These are phyloP conservation scores for Pocillopora meandrina DNA, from an alignment of 92 coral and sea anemone species.

Conservation along the genomic window DNA sequence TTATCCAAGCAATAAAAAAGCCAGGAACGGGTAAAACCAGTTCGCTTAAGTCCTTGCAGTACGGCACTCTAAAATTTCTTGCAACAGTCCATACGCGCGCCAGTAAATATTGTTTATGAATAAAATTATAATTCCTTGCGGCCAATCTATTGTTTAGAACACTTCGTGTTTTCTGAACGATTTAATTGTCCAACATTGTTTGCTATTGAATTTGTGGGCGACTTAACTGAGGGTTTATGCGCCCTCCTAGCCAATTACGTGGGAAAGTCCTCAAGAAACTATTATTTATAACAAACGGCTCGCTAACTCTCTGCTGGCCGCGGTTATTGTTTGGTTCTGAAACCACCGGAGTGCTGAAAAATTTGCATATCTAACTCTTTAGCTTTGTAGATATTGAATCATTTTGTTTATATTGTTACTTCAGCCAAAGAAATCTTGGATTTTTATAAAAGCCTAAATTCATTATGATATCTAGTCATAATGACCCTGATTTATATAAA, in stretches of 20 bases:
- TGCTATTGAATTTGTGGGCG: slow-evolving; percentile 29
- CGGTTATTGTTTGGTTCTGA: background rate
- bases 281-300: slow-evolving; percentile 7
- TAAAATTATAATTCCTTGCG: slow-evolving; percentile 21
- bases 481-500: too few species aligned
- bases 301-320: background rate
- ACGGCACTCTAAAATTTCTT: too few species aligned
- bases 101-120: slow-evolving; percentile 39
- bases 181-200: slow-evolving; percentile 51
- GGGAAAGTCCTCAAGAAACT: slow-evolving; percentile 5
- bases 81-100: slow-evolving; percentile 6
- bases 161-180: slow-evolving; percentile 41
- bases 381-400: background rate
- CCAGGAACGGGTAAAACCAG: background rate
- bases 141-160: slow-evolving; percentile 31
- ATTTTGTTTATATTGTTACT: slow-evolving; percentile 25
- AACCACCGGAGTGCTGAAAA: slow-evolving; percentile 5
- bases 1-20: background rate
- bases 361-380: slow-evolving; percentile 26
- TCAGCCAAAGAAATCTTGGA: background rate
- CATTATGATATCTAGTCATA: too few species aligned
- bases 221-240: background rate
- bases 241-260: slow-evolving; percentile 37
- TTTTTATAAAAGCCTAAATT: background rate
- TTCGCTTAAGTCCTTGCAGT: background rate